Evolutionary conservation across 2,797 vertebrate genomes (phyloP).

Genomic region (Galago senegalensis): DNA sequence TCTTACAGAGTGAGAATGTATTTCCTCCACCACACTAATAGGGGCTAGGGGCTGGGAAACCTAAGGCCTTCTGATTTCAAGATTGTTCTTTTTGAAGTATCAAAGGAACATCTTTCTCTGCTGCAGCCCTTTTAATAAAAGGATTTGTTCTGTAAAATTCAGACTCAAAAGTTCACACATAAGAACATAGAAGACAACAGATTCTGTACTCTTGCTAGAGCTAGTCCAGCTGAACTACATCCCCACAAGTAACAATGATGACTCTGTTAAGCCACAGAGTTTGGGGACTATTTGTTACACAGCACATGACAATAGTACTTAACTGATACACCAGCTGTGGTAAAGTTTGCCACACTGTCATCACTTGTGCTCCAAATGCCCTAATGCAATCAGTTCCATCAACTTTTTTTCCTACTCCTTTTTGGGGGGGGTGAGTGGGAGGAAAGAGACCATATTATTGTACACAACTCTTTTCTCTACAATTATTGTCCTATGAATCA

Average conservation of each 20-base stretch:
- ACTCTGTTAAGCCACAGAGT: neutral
- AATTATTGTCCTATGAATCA: neutral
- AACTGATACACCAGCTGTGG: neutral
- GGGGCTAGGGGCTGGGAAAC: neutral
- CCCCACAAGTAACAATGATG: neutral
- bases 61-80: too few relatives aligned
- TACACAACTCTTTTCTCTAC: neutral
- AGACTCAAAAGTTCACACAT: too few relatives aligned
- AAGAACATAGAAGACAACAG: too few relatives aligned
- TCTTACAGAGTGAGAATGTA: neutral
- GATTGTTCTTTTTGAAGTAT: too few relatives aligned
- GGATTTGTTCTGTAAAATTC: neutral
- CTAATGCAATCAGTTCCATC: neutral
- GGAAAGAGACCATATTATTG: neutral
- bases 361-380: neutral
- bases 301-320: neutral
- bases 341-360: neutral
- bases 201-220: too few relatives aligned
- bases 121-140: neutral
- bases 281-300: neutral
- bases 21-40: neutral
- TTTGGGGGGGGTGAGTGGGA: neutral
- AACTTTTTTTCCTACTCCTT: neutral
- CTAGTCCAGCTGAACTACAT: neutral
- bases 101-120: too few relatives aligned